phyloP scores from a whole-genome alignment of 1,140 invertebrate genomes.

The Arctopsyche grandis region DNA sequence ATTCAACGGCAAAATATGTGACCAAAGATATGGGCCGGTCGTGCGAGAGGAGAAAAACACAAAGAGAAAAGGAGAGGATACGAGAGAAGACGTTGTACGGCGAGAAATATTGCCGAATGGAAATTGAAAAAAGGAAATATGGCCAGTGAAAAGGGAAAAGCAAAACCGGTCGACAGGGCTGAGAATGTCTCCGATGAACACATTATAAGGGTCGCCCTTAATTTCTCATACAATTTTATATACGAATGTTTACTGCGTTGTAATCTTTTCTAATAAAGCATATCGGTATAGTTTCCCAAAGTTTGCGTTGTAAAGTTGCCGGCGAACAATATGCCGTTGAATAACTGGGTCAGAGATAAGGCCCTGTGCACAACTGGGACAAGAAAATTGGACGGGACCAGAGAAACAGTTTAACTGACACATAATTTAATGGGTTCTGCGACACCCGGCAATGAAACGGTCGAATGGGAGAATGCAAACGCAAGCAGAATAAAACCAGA shows the following conservation, averaged over 20 bases:
- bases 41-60: conserved; percentile 23
- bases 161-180: conserved; percentile 6
- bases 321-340: background rate
- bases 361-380: background rate
- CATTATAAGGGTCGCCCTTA: conserved; percentile 36
- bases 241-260: too few relatives aligned
- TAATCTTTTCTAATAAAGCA: background rate
- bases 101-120: conserved; percentile 41
- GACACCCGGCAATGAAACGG: background rate
- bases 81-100: conserved; percentile 23
- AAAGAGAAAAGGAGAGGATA: conserved; percentile 21
- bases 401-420: background rate
- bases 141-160: conserved; percentile 35
- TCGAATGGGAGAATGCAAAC: background rate
- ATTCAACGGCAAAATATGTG: conserved; percentile 51
- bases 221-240: conserved; percentile 30
- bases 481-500: background rate
- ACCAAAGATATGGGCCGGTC: conserved; percentile 48
- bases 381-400: background rate
- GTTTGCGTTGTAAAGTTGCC: background rate
- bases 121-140: conserved; percentile 51
- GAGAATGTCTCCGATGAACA: conserved; percentile 40
- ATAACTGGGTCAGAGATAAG: conserved; percentile 20
- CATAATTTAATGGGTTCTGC: background rate
- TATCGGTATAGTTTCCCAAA: background rate